Base-by-base conservation (phyloP, 2,888 invertebrate species). In the Amblyteles armatorius region DNA sequence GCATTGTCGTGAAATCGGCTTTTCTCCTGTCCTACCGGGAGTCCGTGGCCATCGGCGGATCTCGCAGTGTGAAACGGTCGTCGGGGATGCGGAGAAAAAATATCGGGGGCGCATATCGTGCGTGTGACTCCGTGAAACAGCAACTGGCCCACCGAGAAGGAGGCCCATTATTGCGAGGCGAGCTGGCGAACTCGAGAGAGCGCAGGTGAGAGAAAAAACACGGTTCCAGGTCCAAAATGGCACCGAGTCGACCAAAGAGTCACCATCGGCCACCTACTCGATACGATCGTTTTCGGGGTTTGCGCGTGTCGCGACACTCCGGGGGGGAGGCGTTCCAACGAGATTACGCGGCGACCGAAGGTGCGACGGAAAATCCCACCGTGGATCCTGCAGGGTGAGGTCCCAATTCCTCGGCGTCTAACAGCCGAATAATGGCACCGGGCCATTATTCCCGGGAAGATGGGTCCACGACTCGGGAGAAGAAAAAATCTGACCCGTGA, bases 391-490 rank as follows among this genome's bases (percentile, higher is more conserved):
- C 83, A 82, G 83, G 88, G 89, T 87, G 88, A 84, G 19, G 74
- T 86, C 83, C 85, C 90, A 88, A 91, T 91, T 91, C 90, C 86
- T 90, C 78, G 85, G 89, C 90, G 89, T 84, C 88, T 91, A 92
- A 92, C 90, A 89, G 89, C 89, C 90, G 82, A 89, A 91, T 91
- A 92, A 92, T 92, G 85, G 89, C 73, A 44, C 40, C 13, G 19
- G 3, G 57, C 22, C 29, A 48, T 48, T 60, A 60, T 74, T 29
- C 44, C 48, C 5, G 33, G 48, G 74, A 63, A 63, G 50, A 55
- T 65, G 60, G 19, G 33, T 72, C 50, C 22, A 29, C 44, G 44
- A 44, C 44, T 44, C 44, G 55, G 67, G 22, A 52, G 57, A 52
- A 13, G 63, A n/a, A 48, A 74, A 77, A n/a, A 57, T 57, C 26